Conservation (phyloP, 1,140 invertebrate genomes). For the Drosophila ironensis region DNA sequence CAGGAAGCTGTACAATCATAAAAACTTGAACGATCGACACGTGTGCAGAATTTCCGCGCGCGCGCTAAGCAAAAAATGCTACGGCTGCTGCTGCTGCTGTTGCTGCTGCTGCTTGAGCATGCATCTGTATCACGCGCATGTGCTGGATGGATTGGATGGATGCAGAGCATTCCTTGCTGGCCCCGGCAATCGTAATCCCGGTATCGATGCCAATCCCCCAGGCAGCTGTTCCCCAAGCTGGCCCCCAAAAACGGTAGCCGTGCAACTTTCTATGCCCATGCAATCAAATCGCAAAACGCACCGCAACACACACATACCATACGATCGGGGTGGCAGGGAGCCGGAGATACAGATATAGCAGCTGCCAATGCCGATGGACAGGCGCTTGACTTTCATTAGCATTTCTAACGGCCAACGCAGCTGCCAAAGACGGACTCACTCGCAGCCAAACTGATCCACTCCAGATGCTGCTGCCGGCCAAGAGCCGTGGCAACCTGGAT, state of each 20-base stretch:
- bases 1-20: conserved; percentile 73
- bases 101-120: neutral
- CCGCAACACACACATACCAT: conserved; percentile 3
- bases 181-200: conserved; percentile 13
- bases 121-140: conserved; percentile 13
- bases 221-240: conserved; percentile 55
- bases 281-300: conserved; percentile 72
- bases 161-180: conserved; percentile 27
- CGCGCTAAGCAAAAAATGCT: conserved; percentile 25
- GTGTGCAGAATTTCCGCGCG: conserved; percentile 72
- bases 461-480: neutral
- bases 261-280: conserved; percentile 75
- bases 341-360: conserved; percentile 16
- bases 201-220: conserved; percentile 46
- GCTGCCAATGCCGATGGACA: conserved; percentile 61
- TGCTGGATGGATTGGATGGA: conserved; percentile 9
- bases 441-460: conserved; percentile 41
- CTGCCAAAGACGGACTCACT: conserved; percentile 57
- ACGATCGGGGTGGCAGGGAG: conserved; percentile 1
- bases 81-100: neutral
- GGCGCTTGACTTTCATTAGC: conserved; percentile 75
- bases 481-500: neutral
- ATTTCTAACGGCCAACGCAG: conserved; percentile 79
- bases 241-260: conserved; percentile 62
- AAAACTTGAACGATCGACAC: conserved; percentile 72